phyloP scores from a whole-genome alignment of 2,113 vertebrate genomes.

The Lophius piscatorius region DNA sequence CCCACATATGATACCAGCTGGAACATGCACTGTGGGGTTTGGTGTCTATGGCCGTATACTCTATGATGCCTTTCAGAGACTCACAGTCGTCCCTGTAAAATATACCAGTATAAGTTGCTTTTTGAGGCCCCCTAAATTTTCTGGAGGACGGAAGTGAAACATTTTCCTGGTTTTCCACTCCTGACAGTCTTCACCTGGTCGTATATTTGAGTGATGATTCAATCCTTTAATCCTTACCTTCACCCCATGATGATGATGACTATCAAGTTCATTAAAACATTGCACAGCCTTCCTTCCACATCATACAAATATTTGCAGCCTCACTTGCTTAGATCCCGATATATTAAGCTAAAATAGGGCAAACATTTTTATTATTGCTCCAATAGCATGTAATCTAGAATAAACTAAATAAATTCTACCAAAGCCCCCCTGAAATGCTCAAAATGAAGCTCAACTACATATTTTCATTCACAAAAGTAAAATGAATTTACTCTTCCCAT shows the following conservation, averaged over 20 bases:
- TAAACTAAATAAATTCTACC: not conserved
- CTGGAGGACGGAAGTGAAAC: too few species aligned
- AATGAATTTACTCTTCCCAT: slow-evolving; percentile 44
- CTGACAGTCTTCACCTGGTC: too few species aligned
- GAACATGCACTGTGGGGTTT: too few species aligned
- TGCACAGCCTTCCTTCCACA: slow-evolving; percentile 16
- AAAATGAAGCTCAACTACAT: slow-evolving; percentile 44
- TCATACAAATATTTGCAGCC: slow-evolving; percentile 32
- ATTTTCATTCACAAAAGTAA: slow-evolving; percentile 46
- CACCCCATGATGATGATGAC: slow-evolving; percentile 8
- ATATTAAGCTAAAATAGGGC: slow-evolving; percentile 27
- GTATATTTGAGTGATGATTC: slow-evolving; percentile 24
- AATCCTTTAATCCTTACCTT: slow-evolving; percentile 41
- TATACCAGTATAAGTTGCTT: too few species aligned
- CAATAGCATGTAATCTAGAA: slow-evolving; percentile 8
- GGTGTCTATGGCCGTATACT: too few species aligned
- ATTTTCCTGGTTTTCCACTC: too few species aligned
- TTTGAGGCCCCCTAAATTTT: too few species aligned
- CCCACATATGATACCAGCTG: too few species aligned
- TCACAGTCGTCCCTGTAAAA: too few species aligned
- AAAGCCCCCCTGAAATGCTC: slow-evolving; percentile 10
- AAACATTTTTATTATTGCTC: not conserved
- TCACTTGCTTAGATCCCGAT: slow-evolving; percentile 30
- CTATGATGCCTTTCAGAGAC: too few species aligned
- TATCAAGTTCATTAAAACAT: slow-evolving; percentile 15